Conservation (phyloP, 2,113 vertebrate species). For the Sclerurus mexicanus region DNA sequence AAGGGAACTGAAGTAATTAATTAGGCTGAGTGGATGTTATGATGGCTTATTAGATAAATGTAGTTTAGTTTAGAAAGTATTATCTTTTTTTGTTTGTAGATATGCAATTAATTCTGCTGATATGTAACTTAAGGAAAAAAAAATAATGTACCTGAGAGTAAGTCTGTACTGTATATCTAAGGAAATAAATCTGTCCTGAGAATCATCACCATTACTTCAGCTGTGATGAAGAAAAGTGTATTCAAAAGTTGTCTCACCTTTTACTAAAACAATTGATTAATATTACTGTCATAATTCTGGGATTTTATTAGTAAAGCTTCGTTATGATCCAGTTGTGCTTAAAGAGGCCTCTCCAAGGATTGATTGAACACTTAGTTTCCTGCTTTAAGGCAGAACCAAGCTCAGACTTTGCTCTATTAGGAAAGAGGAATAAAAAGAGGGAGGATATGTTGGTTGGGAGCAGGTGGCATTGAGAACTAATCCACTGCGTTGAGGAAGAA, state of each 20-base stretch:
- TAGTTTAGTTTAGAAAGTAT: neutral
- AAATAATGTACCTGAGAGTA: neutral
- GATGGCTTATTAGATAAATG: neutral
- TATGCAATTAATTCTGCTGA: neutral
- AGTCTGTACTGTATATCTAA: neutral
- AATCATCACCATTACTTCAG: neutral
- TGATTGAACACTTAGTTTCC: neutral
- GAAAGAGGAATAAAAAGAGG: neutral
- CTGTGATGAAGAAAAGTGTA: neutral
- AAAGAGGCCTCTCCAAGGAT: neutral
- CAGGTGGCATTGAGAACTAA: neutral
- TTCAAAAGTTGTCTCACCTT: neutral
- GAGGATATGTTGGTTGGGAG: neutral
- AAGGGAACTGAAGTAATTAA: neutral
- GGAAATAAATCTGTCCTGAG: neutral
- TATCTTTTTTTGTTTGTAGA: neutral
- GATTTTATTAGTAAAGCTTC: neutral
- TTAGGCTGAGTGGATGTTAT: neutral
- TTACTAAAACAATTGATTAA: neutral
- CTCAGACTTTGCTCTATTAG: neutral
- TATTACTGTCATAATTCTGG: neutral
- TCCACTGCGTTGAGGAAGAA: neutral
- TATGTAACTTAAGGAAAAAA: neutral
- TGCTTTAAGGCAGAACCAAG: neutral
- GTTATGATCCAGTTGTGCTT: neutral